Evolutionary conservation across 2,888 invertebrate genomes (phyloP).

Genomic region (Rhagonycha fulva): DNA sequence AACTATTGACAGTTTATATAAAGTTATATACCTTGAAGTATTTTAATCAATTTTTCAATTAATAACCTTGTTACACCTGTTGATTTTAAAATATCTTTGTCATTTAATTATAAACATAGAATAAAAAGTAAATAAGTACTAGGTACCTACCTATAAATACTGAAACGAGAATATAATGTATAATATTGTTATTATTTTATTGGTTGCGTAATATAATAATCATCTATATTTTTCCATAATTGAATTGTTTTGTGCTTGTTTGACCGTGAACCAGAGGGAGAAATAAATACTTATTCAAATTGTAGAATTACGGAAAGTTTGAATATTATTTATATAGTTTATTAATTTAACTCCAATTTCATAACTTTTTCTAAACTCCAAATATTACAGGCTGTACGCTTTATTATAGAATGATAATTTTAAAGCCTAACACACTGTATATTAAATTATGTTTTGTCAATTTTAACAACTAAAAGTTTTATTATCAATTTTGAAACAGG

Average conservation of each 20-base stretch:
- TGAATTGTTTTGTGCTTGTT: background rate
- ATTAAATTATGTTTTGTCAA: background rate
- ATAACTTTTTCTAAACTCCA: too few species aligned
- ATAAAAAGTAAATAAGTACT: background rate
- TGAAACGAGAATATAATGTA: background rate
- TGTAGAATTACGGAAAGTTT: background rate
- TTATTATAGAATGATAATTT: too few species aligned
- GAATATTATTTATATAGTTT: background rate
- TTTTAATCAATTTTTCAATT: background rate
- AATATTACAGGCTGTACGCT: too few species aligned
- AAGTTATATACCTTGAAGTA: background rate
- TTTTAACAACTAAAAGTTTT: background rate
- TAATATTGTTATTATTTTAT: background rate
- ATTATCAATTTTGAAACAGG: background rate
- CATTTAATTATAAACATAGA: background rate
- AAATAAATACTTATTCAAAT: background rate
- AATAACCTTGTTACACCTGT: background rate
- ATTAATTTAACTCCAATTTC: too few species aligned
- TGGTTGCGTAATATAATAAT: background rate
- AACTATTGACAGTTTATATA: background rate
- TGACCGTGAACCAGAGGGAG: background rate
- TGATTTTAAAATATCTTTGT: background rate
- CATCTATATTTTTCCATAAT: background rate
- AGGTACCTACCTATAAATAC: background rate
- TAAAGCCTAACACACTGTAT: too few species aligned